Conservation (phyloP, 2,797 vertebrate species). For the Rhynchotus rufescens region DNA sequence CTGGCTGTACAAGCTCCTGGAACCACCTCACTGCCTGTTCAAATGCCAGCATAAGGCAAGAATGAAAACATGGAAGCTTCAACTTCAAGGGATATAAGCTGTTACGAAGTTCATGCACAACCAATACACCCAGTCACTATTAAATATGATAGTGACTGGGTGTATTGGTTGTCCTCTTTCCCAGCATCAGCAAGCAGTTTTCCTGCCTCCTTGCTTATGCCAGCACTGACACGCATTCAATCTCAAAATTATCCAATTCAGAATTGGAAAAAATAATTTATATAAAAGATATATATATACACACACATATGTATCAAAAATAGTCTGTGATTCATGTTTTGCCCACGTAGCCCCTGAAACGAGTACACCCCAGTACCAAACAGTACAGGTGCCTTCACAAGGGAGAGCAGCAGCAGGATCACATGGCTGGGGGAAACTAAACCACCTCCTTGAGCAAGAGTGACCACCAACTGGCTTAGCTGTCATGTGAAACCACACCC, state of each 20-base stretch:
- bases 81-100: not conserved
- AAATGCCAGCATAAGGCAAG: not conserved
- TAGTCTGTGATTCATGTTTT: not conserved
- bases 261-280: not conserved
- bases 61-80: not conserved
- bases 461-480: not conserved
- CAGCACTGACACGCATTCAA: not conserved
- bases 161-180: not conserved
- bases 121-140: not conserved
- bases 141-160: not conserved
- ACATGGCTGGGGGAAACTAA: not conserved
- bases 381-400: not conserved
- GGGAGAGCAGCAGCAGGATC: not conserved
- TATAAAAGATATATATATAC: too few relatives aligned
- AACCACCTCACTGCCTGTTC: not conserved
- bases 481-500: not conserved
- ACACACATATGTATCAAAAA: not conserved
- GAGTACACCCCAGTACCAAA: rapidly evolving
- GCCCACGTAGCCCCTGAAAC: not conserved
- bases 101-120: not conserved
- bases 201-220: not conserved
- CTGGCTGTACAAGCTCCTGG: not conserved
- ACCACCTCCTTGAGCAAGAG: not conserved
- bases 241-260: not conserved
- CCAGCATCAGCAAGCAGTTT: not conserved